Percentiles rank a stretch among this genome's conserved stretches.
phyloP scores from a whole-genome alignment of 2,888 invertebrate genomes.

The Rhagium mordax region DNA sequence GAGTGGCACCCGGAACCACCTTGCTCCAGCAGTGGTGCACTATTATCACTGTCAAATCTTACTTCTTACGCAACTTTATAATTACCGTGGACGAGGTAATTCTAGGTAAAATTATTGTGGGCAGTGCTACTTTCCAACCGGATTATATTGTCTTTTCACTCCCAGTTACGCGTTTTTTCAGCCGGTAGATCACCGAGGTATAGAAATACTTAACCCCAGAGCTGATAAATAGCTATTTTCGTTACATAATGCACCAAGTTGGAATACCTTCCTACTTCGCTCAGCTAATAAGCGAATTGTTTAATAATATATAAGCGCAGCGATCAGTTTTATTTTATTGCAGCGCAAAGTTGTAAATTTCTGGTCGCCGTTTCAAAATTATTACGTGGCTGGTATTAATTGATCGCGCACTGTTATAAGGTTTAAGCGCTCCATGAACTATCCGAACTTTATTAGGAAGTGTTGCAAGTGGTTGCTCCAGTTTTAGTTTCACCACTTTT shows the following conservation, averaged over 20 bases:
- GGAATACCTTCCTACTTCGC: not conserved
- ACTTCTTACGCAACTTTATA: not conserved
- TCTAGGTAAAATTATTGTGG: not conserved
- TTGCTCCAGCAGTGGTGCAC: not conserved
- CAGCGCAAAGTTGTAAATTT: not conserved
- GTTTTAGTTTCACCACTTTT: no score
- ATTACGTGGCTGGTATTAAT: not conserved
- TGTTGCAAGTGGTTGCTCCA: no score
- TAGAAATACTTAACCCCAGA: slow-evolving; percentile 41
- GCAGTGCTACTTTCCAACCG: not conserved
- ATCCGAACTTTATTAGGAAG: not conserved
- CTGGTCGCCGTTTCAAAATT: not conserved
- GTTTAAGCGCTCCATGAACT: not conserved
- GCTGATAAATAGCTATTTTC: slow-evolving; percentile 22
- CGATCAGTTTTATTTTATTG: not conserved
- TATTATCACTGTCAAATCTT: not conserved
- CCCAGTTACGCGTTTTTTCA: slow-evolving; percentile 28
- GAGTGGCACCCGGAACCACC: no score
- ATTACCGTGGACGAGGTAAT: not conserved
- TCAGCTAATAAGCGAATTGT: not conserved
- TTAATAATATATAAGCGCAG: not conserved
- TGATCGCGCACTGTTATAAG: not conserved
- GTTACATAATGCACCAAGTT: slow-evolving; percentile 25
- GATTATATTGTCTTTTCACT: slow-evolving; percentile 34
- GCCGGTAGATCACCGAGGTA: slow-evolving; percentile 29